phyloP scores from a whole-genome alignment of 1,140 invertebrate genomes.

The Eulimnadia texana region DNA sequence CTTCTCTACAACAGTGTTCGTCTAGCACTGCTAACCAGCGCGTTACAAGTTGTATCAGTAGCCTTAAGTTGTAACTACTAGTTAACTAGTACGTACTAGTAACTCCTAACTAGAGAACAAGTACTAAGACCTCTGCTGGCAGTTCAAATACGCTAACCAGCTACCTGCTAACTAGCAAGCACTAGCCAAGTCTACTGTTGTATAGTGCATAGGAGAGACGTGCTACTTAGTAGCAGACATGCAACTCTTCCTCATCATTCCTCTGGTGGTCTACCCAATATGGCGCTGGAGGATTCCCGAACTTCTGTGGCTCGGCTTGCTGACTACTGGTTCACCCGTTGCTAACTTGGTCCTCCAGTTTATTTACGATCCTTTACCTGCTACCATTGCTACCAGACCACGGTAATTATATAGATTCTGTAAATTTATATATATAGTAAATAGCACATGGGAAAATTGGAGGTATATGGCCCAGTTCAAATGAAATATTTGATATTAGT shows the following conservation, averaged over 20 bases:
- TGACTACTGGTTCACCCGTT: slow-evolving; percentile 16
- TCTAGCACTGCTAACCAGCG: no score
- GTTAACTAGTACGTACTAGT: no score
- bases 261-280: slow-evolving; percentile 50
- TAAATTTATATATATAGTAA: no score
- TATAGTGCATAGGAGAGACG: slow-evolving; percentile 64
- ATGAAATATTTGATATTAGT: no score
- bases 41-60: no score
- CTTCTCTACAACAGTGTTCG: no score
- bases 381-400: slow-evolving; percentile 11
- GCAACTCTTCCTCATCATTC: slow-evolving; percentile 58
- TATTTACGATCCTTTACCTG: slow-evolving; percentile 15
- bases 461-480: no score
- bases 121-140: no score
- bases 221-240: slow-evolving; percentile 72
- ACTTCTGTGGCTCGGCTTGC: slow-evolving; percentile 12
- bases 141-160: background rate
- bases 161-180: background rate
- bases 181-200: background rate
- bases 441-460: no score
- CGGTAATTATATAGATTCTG: no score
- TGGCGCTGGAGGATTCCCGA: slow-evolving; percentile 20
- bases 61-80: no score
- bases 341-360: slow-evolving; percentile 15
- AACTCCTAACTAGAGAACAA: no score